Conservation (phyloP, 1,140 invertebrate genomes). For the Conus betulinus region DNA sequence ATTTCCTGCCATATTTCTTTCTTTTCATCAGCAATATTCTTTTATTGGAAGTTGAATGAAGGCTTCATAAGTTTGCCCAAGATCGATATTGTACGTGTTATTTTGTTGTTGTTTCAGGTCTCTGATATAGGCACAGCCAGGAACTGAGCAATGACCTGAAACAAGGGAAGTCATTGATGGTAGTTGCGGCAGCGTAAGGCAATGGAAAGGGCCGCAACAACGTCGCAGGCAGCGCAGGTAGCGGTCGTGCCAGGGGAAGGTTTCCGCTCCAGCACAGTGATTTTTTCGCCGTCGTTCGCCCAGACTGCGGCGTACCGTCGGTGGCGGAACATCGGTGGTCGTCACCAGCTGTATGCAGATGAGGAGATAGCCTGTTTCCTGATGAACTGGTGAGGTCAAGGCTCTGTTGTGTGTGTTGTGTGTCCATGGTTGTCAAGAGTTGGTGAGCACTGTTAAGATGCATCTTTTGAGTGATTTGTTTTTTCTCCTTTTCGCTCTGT, state of each 20-base stretch:
- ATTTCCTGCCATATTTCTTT: too few species aligned
- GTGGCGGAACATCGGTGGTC: neutral
- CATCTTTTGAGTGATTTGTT: too few species aligned
- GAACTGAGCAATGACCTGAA: neutral
- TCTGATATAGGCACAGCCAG: too few species aligned
- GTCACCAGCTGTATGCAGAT: neutral
- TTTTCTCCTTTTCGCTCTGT: too few species aligned
- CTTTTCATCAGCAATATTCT: too few species aligned
- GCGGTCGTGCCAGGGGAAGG: neutral
- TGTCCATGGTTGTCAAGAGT: too few species aligned
- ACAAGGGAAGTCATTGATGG: neutral
- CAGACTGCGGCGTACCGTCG: neutral
- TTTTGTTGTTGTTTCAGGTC: too few species aligned
- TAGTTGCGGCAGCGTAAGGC: neutral
- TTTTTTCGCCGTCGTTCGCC: neutral
- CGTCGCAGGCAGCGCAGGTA: neutral
- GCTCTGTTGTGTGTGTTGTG: too few species aligned
- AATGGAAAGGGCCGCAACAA: neutral
- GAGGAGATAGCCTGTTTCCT: constrained; percentile 3
- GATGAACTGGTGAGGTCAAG: neutral
- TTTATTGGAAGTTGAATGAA: too few species aligned
- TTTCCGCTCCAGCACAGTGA: neutral
- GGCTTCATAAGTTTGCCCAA: too few species aligned
- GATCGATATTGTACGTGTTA: too few species aligned
- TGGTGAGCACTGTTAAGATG: too few species aligned